These are phyloP conservation scores for Falcunculus frontatus DNA, from an alignment of 2,113 vertebrate genomes.

Conservation along the genomic window DNA sequence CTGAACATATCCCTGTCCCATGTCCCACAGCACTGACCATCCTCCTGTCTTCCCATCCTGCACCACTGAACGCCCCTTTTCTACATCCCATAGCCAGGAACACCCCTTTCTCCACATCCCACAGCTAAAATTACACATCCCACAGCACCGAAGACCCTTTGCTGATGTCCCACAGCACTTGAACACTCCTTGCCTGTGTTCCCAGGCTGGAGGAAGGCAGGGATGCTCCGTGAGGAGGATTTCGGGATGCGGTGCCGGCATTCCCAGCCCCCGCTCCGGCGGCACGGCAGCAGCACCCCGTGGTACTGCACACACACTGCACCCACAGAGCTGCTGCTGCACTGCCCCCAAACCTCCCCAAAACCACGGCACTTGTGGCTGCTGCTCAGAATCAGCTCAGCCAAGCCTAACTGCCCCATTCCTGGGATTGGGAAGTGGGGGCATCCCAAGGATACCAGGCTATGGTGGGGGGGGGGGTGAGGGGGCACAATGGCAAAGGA, in stretches of 20 bases:
- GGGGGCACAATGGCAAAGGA: fast-evolving
- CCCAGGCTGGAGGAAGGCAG: not conserved
- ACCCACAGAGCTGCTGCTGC: not conserved
- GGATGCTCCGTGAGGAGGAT: not conserved
- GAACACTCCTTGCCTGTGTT: fast-evolving
- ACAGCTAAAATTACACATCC: not conserved
- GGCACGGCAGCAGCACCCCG: slow-evolving; percentile 55
- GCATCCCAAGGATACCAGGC: not conserved
- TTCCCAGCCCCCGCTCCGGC: not conserved
- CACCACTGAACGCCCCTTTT: fast-evolving
- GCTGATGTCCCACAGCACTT: fast-evolving
- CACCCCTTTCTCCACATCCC: not conserved
- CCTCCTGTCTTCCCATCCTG: not conserved
- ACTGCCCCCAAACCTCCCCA: not conserved
- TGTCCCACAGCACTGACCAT: not conserved
- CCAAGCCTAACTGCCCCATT: not conserved
- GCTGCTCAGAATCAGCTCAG: not conserved
- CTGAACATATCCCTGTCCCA: fast-evolving
- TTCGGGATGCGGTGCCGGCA: not conserved
- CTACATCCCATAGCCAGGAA: not conserved
- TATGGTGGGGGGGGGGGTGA: fast-evolving
- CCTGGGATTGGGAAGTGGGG: fast-evolving
- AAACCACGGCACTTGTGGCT: fast-evolving
- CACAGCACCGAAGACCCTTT: not conserved
- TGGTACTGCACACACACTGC: slow-evolving; percentile 35